Evolutionary conservation across 2,888 invertebrate genomes (phyloP), one percentile per base, ranked within the genome.

Genomic region (Odontocerum albicorne): DNA sequence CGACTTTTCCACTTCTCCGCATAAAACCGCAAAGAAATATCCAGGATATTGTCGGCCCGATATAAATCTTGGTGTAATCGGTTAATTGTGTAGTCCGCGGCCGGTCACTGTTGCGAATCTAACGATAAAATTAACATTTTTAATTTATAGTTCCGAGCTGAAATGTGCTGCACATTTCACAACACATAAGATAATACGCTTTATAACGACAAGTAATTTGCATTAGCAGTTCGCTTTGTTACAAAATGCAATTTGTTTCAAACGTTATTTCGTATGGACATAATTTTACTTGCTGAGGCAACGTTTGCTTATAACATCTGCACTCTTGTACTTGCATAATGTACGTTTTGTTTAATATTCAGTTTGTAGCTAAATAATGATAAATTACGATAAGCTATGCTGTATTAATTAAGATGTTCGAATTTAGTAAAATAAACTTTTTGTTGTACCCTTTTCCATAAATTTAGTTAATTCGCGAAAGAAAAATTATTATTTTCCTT

Each of bases 181-280:
- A 59, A 59, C 53, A 44, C 45, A 49, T 36, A 39, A 59, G 59
- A 59, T 57, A 57, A 57, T 59, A 53, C 59, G 31, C 52, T 53
- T 59, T 56, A 59, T 59, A 56, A 56, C 52, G 59, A 59, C 59
- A 59, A 45, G 59, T 52, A 55, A 59, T 59, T 59, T 59, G 59
- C 59, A 59, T 59, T 59, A 55, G 52, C 46, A 21, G 54, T 50
- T 42, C 50, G 17, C 42, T 49, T 47, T 46, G 52, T 49, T 52
- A 44, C 53, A 31, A 42, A 38, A 56, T 56, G 59, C 55, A 59
- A 59, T 59, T 59, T 54, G 57, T 54, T 50, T 43, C 17, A 20
- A 35, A 33, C 16, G 49, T 44, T 49, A 49, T 38, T 15, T 38
- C 16, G 16, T 15, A 35, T 7, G 35, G n/a, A 38, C 38, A 38